These are phyloP conservation scores for Patella depressa DNA, from an alignment of 2,888 invertebrate species.

Conservation along the genomic window DNA sequence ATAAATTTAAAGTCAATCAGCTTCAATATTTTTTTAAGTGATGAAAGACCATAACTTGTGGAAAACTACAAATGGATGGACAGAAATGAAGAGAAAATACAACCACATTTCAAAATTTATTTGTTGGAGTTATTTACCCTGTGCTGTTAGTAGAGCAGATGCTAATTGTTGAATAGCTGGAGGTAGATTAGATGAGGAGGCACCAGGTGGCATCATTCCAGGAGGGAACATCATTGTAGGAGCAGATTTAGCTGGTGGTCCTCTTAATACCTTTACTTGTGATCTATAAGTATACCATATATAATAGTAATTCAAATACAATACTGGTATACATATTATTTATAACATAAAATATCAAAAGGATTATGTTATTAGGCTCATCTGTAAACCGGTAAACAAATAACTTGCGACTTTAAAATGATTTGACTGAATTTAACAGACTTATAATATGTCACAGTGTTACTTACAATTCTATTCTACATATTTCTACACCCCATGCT, in stretches of 20 bases:
- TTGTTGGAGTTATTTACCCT: slow-evolving; percentile 21
- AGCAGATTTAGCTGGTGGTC: slow-evolving; percentile 34
- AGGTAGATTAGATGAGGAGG: slow-evolving; percentile 39
- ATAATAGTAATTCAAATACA: not conserved
- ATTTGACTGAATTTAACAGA: too few species aligned
- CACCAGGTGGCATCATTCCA: slow-evolving; percentile 34
- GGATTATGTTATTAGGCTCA: too few species aligned
- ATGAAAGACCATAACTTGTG: too few species aligned
- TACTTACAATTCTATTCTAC: slow-evolving; percentile 68
- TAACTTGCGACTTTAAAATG: too few species aligned
- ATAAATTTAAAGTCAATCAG: too few species aligned
- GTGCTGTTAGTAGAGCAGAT: slow-evolving; percentile 41
- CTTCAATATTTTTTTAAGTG: too few species aligned
- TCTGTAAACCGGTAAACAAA: too few species aligned
- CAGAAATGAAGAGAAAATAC: too few species aligned
- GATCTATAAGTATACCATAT: slow-evolving; percentile 44
- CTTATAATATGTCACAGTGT: not conserved
- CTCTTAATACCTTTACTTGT: slow-evolving; percentile 56
- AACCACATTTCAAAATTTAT: too few species aligned
- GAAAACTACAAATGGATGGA: too few species aligned
- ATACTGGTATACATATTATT: not conserved
- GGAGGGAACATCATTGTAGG: slow-evolving; percentile 38
- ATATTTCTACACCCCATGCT: slow-evolving; percentile 69
- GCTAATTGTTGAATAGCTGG: slow-evolving; percentile 59
- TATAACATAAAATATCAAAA: not conserved